Conservation (phyloP, 2,113 vertebrate species). For the Oplegnathus fasciatus region DNA sequence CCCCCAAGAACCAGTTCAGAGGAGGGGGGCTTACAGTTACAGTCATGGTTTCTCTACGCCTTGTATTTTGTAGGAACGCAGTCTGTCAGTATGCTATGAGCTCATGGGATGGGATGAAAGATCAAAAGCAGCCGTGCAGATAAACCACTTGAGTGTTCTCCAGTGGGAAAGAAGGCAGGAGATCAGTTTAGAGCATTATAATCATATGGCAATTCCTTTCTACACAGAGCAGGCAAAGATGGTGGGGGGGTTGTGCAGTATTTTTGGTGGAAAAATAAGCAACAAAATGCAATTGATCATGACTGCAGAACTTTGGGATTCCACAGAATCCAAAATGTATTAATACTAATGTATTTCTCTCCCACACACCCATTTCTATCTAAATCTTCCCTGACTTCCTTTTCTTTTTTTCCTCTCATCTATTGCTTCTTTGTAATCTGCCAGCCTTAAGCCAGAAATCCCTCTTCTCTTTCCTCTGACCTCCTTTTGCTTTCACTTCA, state of each 20-base stretch:
- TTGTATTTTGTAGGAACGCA: constrained; percentile 53
- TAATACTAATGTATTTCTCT: background rate
- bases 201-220: constrained; percentile 56
- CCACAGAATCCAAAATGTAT: constrained; percentile 34
- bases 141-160: constrained; percentile 60
- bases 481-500: constrained; percentile 69
- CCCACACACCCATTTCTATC: background rate
- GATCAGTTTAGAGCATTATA: constrained; percentile 48
- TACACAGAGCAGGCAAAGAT: background rate
- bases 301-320: constrained; percentile 32
- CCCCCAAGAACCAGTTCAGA: constrained; percentile 34
- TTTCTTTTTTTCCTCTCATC: constrained; percentile 34
- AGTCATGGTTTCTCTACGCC: constrained; percentile 46
- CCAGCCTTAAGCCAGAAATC: constrained; percentile 59
- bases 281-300: constrained; percentile 25
- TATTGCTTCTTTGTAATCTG: constrained; percentile 65
- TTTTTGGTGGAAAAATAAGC: constrained; percentile 8
- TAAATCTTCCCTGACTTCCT: constrained; percentile 3
- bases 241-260: background rate
- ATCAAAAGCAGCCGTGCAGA: constrained; percentile 69
- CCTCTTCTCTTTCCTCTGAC: constrained; percentile 64
- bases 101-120: constrained; percentile 68
- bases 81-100: constrained; percentile 57
- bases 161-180: constrained; percentile 43
- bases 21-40: constrained; percentile 37